Evolutionary conservation across 2,113 vertebrate species (phyloP).

Genomic region (Pituophis catenifer): DNA sequence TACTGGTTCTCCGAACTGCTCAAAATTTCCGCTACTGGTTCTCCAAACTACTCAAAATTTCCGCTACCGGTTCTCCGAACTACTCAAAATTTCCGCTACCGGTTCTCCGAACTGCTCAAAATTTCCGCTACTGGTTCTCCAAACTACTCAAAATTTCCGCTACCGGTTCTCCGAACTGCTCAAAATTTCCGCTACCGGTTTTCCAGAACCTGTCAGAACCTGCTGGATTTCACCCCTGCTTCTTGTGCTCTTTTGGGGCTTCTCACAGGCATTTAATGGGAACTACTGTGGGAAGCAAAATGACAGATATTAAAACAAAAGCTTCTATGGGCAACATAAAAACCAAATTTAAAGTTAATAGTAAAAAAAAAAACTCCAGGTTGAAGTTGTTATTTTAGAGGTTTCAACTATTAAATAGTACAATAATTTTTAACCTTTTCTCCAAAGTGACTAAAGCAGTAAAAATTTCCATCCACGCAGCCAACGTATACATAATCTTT

Average conservation of each 20-base stretch:
- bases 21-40: no score
- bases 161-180: no score
- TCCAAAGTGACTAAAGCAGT: constrained; percentile 80
- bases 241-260: background rate
- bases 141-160: no score
- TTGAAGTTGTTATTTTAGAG: background rate
- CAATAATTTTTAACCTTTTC: constrained; percentile 72
- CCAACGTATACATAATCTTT: constrained; percentile 74
- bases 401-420: accelerated
- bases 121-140: no score
- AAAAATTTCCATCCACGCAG: constrained; percentile 87
- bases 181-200: no score
- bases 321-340: background rate
- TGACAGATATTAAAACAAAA: background rate
- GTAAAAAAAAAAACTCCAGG: background rate
- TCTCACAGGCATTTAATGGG: background rate
- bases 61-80: no score
- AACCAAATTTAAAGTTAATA: background rate
- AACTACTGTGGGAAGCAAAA: background rate
- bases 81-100: no score
- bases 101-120: no score
- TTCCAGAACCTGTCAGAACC: no score
- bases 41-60: no score
- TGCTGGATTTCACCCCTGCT: background rate
- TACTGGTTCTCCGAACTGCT: no score